Evolutionary conservation across 2,113 vertebrate genomes (phyloP).

Genomic region (Tiliqua scincoides): DNA sequence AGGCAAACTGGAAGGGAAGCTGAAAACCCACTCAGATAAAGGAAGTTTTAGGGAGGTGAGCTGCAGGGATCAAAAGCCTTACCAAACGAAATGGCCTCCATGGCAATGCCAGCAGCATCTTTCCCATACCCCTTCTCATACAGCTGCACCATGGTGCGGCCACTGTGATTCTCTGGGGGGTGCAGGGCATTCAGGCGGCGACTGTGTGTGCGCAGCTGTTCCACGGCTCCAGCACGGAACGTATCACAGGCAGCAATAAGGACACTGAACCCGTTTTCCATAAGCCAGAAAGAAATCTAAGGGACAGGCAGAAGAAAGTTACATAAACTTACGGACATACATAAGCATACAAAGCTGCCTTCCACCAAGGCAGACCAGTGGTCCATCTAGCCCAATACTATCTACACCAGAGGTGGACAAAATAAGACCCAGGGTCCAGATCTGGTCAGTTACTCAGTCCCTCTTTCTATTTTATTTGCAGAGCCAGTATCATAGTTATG

Average conservation of each 20-base stretch:
- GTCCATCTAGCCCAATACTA: too few species aligned
- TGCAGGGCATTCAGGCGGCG: slow-evolving; percentile 91
- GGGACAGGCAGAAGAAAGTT: rapidly evolving
- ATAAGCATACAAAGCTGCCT: not conserved
- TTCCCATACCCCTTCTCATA: slow-evolving; percentile 99
- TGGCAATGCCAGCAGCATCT: slow-evolving; percentile 95
- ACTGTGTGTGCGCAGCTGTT: slow-evolving; percentile 96
- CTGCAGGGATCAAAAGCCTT: not conserved
- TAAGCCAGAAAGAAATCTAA: slow-evolving; percentile 97
- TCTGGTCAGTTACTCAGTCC: too few species aligned
- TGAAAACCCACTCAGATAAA: too few species aligned
- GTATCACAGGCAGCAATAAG: slow-evolving; percentile 97
- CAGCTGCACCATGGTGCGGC: slow-evolving; percentile 88
- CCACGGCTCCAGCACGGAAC: slow-evolving; percentile 94
- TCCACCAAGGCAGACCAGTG: too few species aligned
- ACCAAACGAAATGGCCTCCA: slow-evolving; percentile 98
- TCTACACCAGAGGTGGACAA: too few species aligned
- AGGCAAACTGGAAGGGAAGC: not conserved
- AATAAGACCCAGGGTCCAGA: too few species aligned
- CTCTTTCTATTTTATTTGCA: too few species aligned
- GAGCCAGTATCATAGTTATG: too few species aligned
- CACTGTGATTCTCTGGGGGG: slow-evolving; percentile 85
- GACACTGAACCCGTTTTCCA: slow-evolving; percentile 94
- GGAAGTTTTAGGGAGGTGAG: too few species aligned
- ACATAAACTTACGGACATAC: too few species aligned